Evolutionary conservation across 2,888 invertebrate species (phyloP).

Genomic region (Diabrotica balteata): DNA sequence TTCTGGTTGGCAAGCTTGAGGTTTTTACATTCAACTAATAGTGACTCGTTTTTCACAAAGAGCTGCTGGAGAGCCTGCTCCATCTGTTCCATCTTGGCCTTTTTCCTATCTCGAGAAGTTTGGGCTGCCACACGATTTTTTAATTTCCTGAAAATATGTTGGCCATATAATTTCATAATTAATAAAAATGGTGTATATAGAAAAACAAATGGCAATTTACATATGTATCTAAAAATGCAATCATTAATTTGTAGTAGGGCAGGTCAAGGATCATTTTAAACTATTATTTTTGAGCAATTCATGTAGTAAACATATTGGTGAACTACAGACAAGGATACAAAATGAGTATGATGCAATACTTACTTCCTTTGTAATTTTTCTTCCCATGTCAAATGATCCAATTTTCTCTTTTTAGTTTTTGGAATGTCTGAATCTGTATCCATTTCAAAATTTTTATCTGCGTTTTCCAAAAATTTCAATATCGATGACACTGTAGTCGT

Average conservation of each 20-base stretch:
- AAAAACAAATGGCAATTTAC: background rate
- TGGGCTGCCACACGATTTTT: slow-evolving; percentile 98
- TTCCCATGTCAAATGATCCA: slow-evolving; percentile 86
- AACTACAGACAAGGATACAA: too few relatives aligned
- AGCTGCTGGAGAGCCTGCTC: slow-evolving; percentile 73
- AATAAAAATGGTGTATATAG: background rate
- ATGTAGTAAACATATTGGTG: too few relatives aligned
- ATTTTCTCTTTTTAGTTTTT: slow-evolving; percentile 72
- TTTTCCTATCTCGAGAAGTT: slow-evolving; percentile 95
- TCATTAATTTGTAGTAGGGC: too few relatives aligned
- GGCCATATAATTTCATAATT: background rate
- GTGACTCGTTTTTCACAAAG: slow-evolving; percentile 69
- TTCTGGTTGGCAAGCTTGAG: slow-evolving; percentile 74
- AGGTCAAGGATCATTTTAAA: too few relatives aligned
- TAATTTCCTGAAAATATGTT: slow-evolving; percentile 74
- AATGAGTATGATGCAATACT: slow-evolving; percentile 55
- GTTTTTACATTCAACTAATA: slow-evolving; percentile 72
- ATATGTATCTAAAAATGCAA: too few relatives aligned
- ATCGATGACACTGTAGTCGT: slow-evolving; percentile 47
- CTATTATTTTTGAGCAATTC: too few relatives aligned
- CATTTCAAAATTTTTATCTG: slow-evolving; percentile 43
- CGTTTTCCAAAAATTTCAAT: slow-evolving; percentile 52
- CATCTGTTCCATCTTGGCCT: slow-evolving; percentile 90
- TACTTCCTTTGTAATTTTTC: slow-evolving; percentile 88
- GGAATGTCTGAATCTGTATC: slow-evolving; percentile 47